Conservation (phyloP, 2,113 vertebrate species). For the Zosterops hypoxanthus region DNA sequence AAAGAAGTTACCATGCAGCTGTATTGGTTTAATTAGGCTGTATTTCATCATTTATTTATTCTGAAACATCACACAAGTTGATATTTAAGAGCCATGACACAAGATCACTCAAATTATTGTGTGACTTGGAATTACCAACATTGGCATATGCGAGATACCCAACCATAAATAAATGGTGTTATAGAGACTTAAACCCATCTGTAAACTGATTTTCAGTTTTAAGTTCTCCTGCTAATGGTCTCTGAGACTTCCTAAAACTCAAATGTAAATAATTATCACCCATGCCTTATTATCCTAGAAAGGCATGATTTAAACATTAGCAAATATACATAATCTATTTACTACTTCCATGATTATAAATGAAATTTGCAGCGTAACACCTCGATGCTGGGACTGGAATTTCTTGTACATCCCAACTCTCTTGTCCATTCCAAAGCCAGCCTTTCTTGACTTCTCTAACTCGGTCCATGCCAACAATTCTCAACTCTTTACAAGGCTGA, state of each 20-base stretch:
- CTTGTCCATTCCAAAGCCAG: neutral
- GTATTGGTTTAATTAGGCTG: slow-evolving; percentile 61
- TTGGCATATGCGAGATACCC: slow-evolving; percentile 73
- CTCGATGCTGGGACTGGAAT: neutral
- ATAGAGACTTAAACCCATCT: slow-evolving; percentile 73
- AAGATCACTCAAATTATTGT: slow-evolving; percentile 78
- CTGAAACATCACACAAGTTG: slow-evolving; percentile 70
- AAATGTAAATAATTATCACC: neutral
- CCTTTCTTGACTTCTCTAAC: neutral
- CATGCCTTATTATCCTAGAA: neutral
- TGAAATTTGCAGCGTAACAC: neutral
- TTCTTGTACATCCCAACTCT: neutral
- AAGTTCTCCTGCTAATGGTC: slow-evolving; percentile 52
- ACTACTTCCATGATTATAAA: neutral
- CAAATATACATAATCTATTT: neutral
- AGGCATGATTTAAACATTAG: neutral
- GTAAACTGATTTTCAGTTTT: slow-evolving; percentile 68
- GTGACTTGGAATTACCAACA: slow-evolving; percentile 76
- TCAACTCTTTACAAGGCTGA: neutral
- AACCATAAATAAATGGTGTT: slow-evolving; percentile 77
- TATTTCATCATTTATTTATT: slow-evolving; percentile 73
- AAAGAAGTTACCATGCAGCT: slow-evolving; percentile 47
- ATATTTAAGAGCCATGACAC: slow-evolving; percentile 72
- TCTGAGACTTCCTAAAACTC: slow-evolving; percentile 24
- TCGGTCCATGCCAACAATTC: neutral